Conservation (phyloP, 2,797 vertebrate species). For the Bucorvus abyssinicus region DNA sequence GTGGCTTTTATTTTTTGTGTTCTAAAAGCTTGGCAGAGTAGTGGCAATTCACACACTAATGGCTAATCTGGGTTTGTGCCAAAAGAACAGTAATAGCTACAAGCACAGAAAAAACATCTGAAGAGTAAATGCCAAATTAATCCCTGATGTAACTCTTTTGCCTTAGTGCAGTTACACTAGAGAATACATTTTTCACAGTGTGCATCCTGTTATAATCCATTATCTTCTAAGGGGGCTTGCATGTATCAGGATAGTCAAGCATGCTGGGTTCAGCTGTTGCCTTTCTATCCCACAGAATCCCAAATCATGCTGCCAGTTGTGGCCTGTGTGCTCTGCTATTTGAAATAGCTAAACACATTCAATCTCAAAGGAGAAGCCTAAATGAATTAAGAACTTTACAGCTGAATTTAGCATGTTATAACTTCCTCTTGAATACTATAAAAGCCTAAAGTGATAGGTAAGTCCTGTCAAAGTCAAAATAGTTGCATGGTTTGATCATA, state of each 20-base stretch:
- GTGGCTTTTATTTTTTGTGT: slow-evolving; percentile 54
- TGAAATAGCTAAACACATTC: background rate
- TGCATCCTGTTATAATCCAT: background rate
- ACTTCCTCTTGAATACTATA: background rate
- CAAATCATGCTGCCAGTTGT: background rate
- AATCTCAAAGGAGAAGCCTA: background rate
- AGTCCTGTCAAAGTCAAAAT: background rate
- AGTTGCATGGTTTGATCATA: background rate
- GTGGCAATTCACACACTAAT: slow-evolving; percentile 44
- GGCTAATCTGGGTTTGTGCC: slow-evolving; percentile 57
- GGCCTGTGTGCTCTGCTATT: background rate
- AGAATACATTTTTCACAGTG: background rate
- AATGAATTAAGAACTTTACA: background rate
- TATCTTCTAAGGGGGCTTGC: background rate
- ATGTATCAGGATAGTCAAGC: fast-evolving
- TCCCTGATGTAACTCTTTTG: background rate
- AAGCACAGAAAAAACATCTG: background rate
- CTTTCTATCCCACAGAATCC: background rate
- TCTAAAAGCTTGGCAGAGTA: slow-evolving; percentile 45
- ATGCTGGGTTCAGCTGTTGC: background rate
- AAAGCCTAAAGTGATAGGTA: background rate
- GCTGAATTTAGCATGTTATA: background rate
- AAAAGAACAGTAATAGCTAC: slow-evolving; percentile 34
- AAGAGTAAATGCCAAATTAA: slow-evolving; percentile 50
- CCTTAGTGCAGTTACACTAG: background rate